These are phyloP conservation scores for Drosophila saltans DNA, from an alignment of 1,140 invertebrate genomes.

Conservation along the genomic window DNA sequence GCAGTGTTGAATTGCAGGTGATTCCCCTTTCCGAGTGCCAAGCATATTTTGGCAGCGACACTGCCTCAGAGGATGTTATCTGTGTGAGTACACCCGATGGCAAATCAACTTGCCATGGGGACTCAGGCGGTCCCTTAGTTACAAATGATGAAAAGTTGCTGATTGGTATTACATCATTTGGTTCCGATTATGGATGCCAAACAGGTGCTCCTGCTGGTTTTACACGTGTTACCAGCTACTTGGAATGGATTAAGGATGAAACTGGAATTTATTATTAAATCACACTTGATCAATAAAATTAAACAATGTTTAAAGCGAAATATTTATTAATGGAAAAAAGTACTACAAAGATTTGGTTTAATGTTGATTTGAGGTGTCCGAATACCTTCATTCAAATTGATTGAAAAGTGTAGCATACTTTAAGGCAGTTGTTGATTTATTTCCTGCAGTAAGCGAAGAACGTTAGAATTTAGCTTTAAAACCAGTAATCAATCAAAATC, in stretches of 20 bases:
- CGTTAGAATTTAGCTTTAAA: neutral
- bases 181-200: slow-evolving; percentile 84
- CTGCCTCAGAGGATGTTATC: slow-evolving; percentile 45
- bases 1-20: slow-evolving; percentile 31
- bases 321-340: no score
- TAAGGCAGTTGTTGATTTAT: neutral
- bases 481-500: no score
- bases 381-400: no score
- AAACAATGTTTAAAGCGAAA: neutral
- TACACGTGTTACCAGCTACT: slow-evolving; percentile 84
- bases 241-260: slow-evolving; percentile 85
- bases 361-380: no score
- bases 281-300: neutral
- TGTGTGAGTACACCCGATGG: slow-evolving; percentile 51
- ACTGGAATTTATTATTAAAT: slow-evolving; percentile 83
- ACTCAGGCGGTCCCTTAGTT: slow-evolving; percentile 65
- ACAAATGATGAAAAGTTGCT: slow-evolving; percentile 37
- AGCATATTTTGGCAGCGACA: slow-evolving; percentile 37
- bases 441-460: neutral
- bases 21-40: slow-evolving; percentile 40
- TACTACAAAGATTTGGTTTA: no score
- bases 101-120: slow-evolving; percentile 61
- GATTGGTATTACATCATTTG: slow-evolving; percentile 85
- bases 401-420: slow-evolving; percentile 1
- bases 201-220: slow-evolving; percentile 84